phyloP scores from a whole-genome alignment of 1,140 invertebrate species.

The Ditylenchus dipsaci region DNA sequence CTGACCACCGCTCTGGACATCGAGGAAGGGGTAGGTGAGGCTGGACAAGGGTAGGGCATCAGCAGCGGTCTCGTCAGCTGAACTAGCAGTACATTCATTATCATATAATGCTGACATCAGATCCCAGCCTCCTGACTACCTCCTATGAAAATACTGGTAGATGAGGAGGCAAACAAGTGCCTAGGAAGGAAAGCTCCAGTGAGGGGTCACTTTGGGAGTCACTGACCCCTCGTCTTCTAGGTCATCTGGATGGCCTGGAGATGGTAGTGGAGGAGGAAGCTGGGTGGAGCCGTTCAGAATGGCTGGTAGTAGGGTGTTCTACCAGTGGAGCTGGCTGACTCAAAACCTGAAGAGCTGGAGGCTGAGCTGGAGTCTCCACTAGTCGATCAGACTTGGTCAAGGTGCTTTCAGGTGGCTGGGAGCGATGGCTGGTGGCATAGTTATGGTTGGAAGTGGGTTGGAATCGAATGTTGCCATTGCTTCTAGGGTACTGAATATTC shows the following conservation, averaged over 20 bases:
- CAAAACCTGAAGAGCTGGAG: neutral
- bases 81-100: neutral
- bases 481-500: too few species aligned
- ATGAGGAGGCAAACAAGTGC: neutral
- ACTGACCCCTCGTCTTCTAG: neutral
- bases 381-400: neutral
- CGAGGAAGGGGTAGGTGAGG: too few species aligned
- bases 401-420: neutral
- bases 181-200: neutral
- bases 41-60: too few species aligned
- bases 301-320: too few species aligned
- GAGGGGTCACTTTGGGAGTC: constrained; percentile 4
- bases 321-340: neutral
- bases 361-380: neutral
- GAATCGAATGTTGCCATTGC: too few species aligned
- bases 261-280: neutral
- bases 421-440: neutral
- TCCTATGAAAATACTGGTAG: neutral
- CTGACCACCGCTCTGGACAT: neutral
- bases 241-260: neutral
- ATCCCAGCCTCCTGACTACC: neutral
- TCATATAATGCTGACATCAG: neutral
- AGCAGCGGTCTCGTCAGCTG: too few species aligned
- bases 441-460: too few species aligned
- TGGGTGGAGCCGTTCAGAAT: neutral